Evolutionary conservation across 2,888 invertebrate genomes (phyloP).

Genomic region (Germaria angustata): DNA sequence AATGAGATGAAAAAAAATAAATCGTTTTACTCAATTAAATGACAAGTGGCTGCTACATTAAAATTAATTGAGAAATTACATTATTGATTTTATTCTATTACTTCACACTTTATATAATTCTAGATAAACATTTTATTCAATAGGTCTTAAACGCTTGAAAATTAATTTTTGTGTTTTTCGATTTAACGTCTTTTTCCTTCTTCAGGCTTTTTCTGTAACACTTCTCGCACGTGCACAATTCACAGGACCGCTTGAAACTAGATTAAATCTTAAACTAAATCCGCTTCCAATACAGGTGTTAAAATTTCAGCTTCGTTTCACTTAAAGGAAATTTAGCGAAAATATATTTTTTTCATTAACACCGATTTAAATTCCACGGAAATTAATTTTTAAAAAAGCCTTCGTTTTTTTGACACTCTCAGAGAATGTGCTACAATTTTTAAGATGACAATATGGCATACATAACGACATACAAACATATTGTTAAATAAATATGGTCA

Average conservation of each 20-base stretch:
- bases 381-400: slow-evolving; percentile 16
- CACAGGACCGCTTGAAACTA: slow-evolving; percentile 46
- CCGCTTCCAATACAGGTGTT: slow-evolving; percentile 13
- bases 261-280: slow-evolving; percentile 50
- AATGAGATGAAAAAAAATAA: background rate
- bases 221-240: slow-evolving; percentile 13
- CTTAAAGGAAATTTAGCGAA: slow-evolving; percentile 28
- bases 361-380: slow-evolving; percentile 35
- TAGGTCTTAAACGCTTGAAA: background rate
- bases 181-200: background rate
- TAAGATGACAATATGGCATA: slow-evolving; percentile 37
- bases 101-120: background rate
- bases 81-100: slow-evolving; percentile 10
- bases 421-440: slow-evolving; percentile 41
- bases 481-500: slow-evolving; percentile 49
- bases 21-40: background rate
- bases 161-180: background rate
- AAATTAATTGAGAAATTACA: background rate
- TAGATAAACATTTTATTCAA: background rate
- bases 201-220: background rate
- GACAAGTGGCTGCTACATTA: background rate
- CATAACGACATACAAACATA: background rate
- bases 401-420: slow-evolving; percentile 45
- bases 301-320: slow-evolving; percentile 42
- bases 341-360: slow-evolving; percentile 28